phyloP scores from a whole-genome alignment of 2,797 vertebrate species.

The Naso thynnoides region DNA sequence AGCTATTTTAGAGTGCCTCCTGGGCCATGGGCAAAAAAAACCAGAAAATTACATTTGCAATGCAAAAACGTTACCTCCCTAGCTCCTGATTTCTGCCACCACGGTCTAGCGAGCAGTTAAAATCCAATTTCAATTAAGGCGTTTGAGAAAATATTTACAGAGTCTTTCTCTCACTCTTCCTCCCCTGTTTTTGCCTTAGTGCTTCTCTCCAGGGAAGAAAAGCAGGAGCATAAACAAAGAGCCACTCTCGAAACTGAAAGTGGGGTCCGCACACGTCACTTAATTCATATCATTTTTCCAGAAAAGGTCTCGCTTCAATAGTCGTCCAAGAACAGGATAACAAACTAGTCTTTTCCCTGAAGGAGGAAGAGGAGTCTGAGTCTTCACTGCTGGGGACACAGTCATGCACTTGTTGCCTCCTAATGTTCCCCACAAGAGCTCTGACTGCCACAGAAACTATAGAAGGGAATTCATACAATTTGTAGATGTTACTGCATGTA shows the following conservation, averaged over 20 bases:
- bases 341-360: slow-evolving; percentile 48
- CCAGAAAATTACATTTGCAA: slow-evolving; percentile 83
- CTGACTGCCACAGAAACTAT: slow-evolving; percentile 16
- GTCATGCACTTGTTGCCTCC: slow-evolving; percentile 41
- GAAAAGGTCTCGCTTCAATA: slow-evolving; percentile 59
- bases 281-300: slow-evolving; percentile 53
- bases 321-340: slow-evolving; percentile 52
- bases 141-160: slow-evolving; percentile 80
- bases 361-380: slow-evolving; percentile 25
- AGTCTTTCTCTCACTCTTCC: slow-evolving; percentile 39
- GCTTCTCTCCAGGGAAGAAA: slow-evolving; percentile 55
- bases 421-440: slow-evolving; percentile 42
- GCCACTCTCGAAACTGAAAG: slow-evolving; percentile 58
- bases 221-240: slow-evolving; percentile 64
- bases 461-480: slow-evolving; percentile 24
- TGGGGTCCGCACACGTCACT: slow-evolving; percentile 49
- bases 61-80: slow-evolving; percentile 74
- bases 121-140: slow-evolving; percentile 84
- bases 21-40: slow-evolving; percentile 50
- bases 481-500: slow-evolving; percentile 34
- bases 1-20: slow-evolving; percentile 71
- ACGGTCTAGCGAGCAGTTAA: slow-evolving; percentile 74
- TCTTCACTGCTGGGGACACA: slow-evolving; percentile 40
- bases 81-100: slow-evolving; percentile 66
- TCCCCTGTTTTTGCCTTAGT: slow-evolving; percentile 22